Base-by-base conservation (phyloP, 2,113 vertebrate genomes). In the Amazona vittata region DNA sequence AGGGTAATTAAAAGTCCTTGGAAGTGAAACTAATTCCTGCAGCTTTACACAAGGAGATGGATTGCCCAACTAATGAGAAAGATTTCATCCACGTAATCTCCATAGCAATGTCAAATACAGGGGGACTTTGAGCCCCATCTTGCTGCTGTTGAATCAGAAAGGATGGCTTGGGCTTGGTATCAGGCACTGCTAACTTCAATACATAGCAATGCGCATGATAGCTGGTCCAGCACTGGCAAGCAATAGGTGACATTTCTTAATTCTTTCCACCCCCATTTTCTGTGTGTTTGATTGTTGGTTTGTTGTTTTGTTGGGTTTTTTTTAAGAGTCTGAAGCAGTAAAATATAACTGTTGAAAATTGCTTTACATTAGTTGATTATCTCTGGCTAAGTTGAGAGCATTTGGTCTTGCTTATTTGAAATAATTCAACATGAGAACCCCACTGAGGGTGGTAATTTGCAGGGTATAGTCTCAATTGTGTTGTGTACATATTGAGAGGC, bases 351-450 rank as follows among this genome's bases (percentile, higher is more conserved):
- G 86, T 85, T 89, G 89, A 83, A 95, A 94, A 96, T 93, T 94
- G 86, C 57, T 82, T 94, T 89, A 57, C 20, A 79, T 96, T 91
- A 94, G 89, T 89, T 91, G 86, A 96, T 95, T 96, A 96, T 95
- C 86, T 96, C 89, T 94, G 84, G 89, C 71, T 87, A 94, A 92
- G 81, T 89, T 83, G 92, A 91, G 84, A 93, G 85, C 68, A 78
- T 94, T 97, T 93, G 93, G 92, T 88, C 86, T 94, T 73, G 83
- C 75, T 94, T 92, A 90, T 90, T 94, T 79, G 84, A 76, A 80
- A 93, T 92, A 94, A 94, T 88, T 94, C 68, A 50, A 89, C 9
- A 37, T 8, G 64, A 87, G 91, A 70, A 90, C 79, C 93, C 89
- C 94, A 59, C 0, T 11, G 95, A 94, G 89, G 89, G 65, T 43